Conservation (phyloP, 2,113 vertebrate species). For the Sinocyclocheilus grahami region DNA sequence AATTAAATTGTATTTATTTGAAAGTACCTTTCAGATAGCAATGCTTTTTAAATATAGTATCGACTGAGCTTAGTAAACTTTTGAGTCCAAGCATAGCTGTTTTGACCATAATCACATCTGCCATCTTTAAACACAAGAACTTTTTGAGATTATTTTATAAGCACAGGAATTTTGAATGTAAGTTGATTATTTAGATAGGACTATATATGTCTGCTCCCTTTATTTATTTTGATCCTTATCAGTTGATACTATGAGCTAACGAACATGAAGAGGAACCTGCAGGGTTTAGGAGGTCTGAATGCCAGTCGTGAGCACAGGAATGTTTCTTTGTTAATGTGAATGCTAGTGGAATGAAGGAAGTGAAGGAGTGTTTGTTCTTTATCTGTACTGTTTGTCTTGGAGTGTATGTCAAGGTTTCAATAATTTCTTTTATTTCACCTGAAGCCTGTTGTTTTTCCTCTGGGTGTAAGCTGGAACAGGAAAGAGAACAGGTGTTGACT, state of each 20-base stretch:
- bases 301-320: background rate
- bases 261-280: background rate
- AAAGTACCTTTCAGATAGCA: background rate
- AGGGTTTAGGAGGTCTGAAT: background rate
- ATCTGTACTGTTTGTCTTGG: conserved; percentile 61
- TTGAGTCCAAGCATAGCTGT: background rate
- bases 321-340: conserved; percentile 18
- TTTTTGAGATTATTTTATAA: no score
- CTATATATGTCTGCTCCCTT: background rate
- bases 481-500: background rate
- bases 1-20: background rate
- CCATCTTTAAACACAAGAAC: background rate
- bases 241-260: background rate
- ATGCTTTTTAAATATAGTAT: background rate
- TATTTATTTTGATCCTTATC: background rate
- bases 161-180: background rate
- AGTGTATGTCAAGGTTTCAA: conserved; percentile 47
- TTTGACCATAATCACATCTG: background rate
- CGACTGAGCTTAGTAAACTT: background rate
- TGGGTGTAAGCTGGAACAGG: conserved; percentile 18
- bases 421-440: conserved; percentile 6
- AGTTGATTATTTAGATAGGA: background rate
- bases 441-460: background rate
- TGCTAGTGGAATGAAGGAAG: conserved; percentile 24
- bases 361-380: conserved; percentile 63